phyloP scores from a whole-genome alignment of 2,888 invertebrate genomes.

The Leptopilina drosophilae region DNA sequence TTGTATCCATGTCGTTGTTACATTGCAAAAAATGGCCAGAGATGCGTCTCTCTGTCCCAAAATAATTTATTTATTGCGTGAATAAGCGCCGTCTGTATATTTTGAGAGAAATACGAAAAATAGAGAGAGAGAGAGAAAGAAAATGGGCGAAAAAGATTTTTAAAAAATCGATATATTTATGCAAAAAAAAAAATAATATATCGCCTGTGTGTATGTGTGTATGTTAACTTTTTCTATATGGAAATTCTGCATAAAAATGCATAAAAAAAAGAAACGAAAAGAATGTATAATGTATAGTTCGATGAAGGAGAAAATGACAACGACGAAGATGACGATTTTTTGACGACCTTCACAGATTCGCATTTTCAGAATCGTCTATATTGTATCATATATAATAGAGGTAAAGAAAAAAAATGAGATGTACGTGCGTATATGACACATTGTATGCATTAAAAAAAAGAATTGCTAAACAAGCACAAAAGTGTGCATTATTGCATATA shows the following conservation, averaged over 20 bases:
- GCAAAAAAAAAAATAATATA: slow-evolving; percentile 28
- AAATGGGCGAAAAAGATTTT: slow-evolving; percentile 29
- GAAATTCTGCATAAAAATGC: slow-evolving; percentile 3
- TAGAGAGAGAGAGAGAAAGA: slow-evolving; percentile 27
- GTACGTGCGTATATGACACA: background rate
- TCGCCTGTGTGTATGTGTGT: slow-evolving; percentile 41
- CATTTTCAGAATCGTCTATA: slow-evolving; percentile 13
- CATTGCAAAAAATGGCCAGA: slow-evolving; percentile 51
- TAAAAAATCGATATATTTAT: slow-evolving; percentile 51
- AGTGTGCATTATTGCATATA: slow-evolving; percentile 14
- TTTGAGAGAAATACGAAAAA: slow-evolving; percentile 44
- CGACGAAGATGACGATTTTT: no score
- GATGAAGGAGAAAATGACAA: background rate
- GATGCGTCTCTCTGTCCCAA: slow-evolving; percentile 62
- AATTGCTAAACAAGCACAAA: slow-evolving; percentile 8
- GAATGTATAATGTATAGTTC: slow-evolving; percentile 27
- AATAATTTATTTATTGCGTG: slow-evolving; percentile 74
- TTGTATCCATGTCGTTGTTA: slow-evolving; percentile 65
- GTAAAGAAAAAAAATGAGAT: background rate
- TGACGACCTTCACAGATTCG: slow-evolving; percentile 25
- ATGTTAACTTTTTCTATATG: slow-evolving; percentile 14
- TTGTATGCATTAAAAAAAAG: background rate
- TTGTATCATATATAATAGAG: slow-evolving; percentile 20
- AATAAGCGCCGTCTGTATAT: slow-evolving; percentile 43
- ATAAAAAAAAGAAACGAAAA: background rate